Base-by-base conservation (phyloP, 2,888 invertebrate species). In the Drosophila algonquin region DNA sequence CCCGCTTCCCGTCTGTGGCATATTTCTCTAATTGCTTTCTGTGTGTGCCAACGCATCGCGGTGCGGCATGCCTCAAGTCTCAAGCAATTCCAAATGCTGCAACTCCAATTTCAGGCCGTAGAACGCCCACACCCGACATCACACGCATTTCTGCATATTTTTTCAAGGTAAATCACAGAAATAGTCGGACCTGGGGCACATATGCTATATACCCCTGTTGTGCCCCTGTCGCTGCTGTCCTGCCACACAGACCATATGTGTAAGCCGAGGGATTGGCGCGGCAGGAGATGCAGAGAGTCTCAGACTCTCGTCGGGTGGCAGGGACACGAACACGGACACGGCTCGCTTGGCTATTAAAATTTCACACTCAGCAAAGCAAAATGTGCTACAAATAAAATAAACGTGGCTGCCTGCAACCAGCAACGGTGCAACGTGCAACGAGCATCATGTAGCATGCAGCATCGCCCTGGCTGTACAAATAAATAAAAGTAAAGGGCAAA, bases 291-390 rank as follows among this genome's bases (percentile, higher is more conserved):
- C 51, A 50, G 44, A 27, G 18, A 27, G 18, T 6, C n/a, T 4
- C 40, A n/a, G n/a, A n/a, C 40, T 40, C 40, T 40, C 40, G 40
- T 40, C 21, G 21, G 21, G 40, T 40, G 61, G 62, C 57, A 72
- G 57, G 73, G 72, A 72, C 71, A 73, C 54, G 71, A 64, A 63
- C 73, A 80, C 73, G 86, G 89, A 84, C 85, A 89, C 79, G 85
- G 81, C 84, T 89, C 89, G 86, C 85, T 81, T 84, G 85, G 88
- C 89, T 86, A 89, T 86, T 89, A 89, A 86, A 86, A 87, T 89
- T 89, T 89, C 89, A 89, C 89, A 86, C 85, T 85, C 87, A 78
- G 83, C 83, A 84, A 84, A 77, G 80, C 83, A 76, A 88, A 76
- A 88, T 83, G 40, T 40, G 84, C 84, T 81, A 89, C 84, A 88